These are phyloP conservation scores for Pteria penguin DNA, from an alignment of 2,888 invertebrate species.

Conservation along the genomic window DNA sequence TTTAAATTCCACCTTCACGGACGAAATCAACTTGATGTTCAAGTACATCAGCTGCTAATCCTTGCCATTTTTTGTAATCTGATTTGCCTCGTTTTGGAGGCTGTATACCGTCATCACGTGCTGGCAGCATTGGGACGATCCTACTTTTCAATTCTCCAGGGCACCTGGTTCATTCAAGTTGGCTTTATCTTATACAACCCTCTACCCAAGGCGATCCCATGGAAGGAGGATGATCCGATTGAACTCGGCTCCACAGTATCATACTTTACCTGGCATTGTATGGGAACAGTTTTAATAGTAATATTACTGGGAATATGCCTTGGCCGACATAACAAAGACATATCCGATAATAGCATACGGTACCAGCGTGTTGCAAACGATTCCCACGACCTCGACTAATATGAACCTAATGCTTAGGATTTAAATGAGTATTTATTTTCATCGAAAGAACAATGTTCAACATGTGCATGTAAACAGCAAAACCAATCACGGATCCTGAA, in stretches of 20 bases:
- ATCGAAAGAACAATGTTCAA: too few relatives aligned
- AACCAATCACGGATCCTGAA: too few relatives aligned
- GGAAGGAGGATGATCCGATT: conserved; percentile 78
- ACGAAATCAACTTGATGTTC: conserved; percentile 72
- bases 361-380: too few relatives aligned
- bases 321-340: too few relatives aligned
- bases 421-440: too few relatives aligned
- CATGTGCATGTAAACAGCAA: too few relatives aligned
- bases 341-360: too few relatives aligned
- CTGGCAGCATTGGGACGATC: conserved; percentile 77
- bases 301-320: conserved; percentile 63
- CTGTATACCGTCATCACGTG: conserved; percentile 74
- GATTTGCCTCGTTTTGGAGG: conserved; percentile 77
- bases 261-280: conserved; percentile 75
- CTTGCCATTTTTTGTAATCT: conserved; percentile 77
- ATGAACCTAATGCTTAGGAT: too few relatives aligned
- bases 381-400: too few relatives aligned
- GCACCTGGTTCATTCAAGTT: conserved; percentile 82
- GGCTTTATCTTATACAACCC: conserved; percentile 82
- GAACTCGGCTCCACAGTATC: conserved; percentile 79
- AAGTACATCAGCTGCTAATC: conserved; percentile 81
- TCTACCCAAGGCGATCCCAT: conserved; percentile 62
- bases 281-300: conserved; percentile 55
- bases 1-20: conserved; percentile 82
- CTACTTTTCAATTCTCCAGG: conserved; percentile 81